These are phyloP conservation scores for Neoniphon sammara DNA, from an alignment of 2,797 vertebrate genomes.

Conservation along the genomic window DNA sequence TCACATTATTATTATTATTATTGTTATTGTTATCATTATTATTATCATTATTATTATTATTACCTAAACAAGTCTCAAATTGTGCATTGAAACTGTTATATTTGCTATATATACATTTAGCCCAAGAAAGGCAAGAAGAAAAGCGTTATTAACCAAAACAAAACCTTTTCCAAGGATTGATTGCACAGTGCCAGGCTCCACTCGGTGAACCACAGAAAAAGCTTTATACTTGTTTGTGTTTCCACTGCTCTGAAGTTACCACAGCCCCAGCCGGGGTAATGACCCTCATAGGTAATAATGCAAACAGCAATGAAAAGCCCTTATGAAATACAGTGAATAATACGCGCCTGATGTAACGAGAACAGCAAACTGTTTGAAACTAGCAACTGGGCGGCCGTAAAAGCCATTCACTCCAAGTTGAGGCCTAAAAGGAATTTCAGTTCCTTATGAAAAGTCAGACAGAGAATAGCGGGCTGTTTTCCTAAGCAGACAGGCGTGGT, in stretches of 20 bases:
- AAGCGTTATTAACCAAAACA: constrained; percentile 42
- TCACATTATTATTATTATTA: too few species aligned
- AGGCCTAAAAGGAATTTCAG: constrained; percentile 33
- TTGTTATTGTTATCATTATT: too few species aligned
- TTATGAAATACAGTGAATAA: constrained; percentile 59
- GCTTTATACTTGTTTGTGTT: constrained; percentile 60
- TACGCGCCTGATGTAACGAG: constrained; percentile 54
- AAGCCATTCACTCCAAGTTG: constrained; percentile 51
- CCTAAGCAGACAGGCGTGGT: constrained; percentile 12
- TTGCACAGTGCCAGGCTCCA: constrained; percentile 9
- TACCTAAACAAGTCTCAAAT: constrained; percentile 25
- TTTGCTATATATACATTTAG: constrained; percentile 31
- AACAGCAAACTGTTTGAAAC: constrained; percentile 48
- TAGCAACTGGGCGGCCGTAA: constrained; percentile 4
- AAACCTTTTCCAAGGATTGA: constrained; percentile 41
- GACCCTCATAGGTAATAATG: constrained; percentile 65
- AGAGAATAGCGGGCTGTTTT: constrained; percentile 19
- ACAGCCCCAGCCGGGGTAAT: constrained; percentile 57
- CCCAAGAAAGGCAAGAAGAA: constrained; percentile 23
- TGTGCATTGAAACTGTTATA: constrained; percentile 23
- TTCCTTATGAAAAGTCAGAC: constrained; percentile 34
- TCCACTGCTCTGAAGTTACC: constrained; percentile 36
- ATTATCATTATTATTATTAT: too few species aligned
- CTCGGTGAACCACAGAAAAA: constrained; percentile 22
- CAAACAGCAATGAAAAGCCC: constrained; percentile 52